Evolutionary conservation across 2,888 invertebrate species (phyloP), one percentile per base, ranked within the genome.

Genomic region (Heliconius sara): DNA sequence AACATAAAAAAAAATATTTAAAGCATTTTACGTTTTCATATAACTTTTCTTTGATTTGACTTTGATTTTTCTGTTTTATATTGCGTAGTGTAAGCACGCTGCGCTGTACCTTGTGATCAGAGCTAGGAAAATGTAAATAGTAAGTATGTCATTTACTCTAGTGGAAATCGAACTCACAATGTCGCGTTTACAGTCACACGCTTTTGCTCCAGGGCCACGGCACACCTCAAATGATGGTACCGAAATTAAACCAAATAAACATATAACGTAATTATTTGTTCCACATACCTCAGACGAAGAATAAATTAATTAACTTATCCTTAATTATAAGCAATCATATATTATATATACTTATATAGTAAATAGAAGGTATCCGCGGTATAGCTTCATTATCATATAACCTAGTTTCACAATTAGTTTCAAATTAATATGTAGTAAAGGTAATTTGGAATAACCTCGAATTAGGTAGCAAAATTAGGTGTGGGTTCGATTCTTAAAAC

Each of bases 351-450:
- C 39, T 13, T 22, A 39, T n/a, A 68, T 39, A n/a, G 34, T 68
- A 68, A 68, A 68, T 39, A 68, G 6, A 39, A n/a, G 39, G 39
- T 39, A n/a, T 0, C n/a, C 6, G n/a, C 6, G 5, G n/a, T 68
- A n/a, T 67, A 68, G 68, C n/a, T 39, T 27, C 67, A 67, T 67
- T 67, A 67, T 22, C 34, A 67, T 67, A 34, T 67, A 67, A 12
- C 22, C 34, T 67, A 52, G 22, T 19, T 52, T 52, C 22, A 22
- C 47, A 10, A 34, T 67, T 67, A 67, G 34, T 34, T 22, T 67
- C 34, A 34, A n/a, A 12, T 34, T 66, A 34, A 34, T 66, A 34
- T 34, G 1, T 13, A 34, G 34, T 22, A 67, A 0, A 67, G 22
- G 7, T 52, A 19, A 52, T 52, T 52, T 19, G 0, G 19, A 6